phyloP scores from a whole-genome alignment of 2,797 vertebrate species.

The Gambelia wislizenii region DNA sequence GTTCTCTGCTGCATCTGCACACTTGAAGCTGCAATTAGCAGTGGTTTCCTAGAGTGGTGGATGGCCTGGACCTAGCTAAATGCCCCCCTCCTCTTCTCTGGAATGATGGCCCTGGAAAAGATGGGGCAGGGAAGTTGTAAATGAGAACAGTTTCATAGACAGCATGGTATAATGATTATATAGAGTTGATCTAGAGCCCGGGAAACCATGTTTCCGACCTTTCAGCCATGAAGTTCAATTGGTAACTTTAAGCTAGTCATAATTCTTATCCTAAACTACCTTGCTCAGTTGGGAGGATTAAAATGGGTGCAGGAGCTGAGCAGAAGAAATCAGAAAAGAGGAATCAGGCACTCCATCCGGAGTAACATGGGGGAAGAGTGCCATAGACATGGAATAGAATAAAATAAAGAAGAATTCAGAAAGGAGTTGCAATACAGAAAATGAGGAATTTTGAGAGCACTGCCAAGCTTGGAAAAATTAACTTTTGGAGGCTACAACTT shows the following conservation, averaged over 20 bases:
- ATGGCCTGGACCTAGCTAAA: background rate
- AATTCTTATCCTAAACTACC: background rate
- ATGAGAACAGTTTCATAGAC: background rate
- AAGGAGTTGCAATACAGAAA: background rate
- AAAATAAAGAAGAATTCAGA: constrained; percentile 4
- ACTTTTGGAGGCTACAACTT: background rate
- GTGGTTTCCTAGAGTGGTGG: background rate
- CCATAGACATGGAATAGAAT: background rate
- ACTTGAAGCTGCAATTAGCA: background rate
- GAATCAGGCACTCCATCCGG: too few species aligned
- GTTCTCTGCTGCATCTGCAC: background rate
- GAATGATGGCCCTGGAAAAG: background rate
- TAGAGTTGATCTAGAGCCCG: background rate
- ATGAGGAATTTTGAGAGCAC: background rate
- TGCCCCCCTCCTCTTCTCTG: background rate
- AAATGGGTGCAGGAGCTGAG: background rate
- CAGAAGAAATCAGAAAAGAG: too few species aligned
- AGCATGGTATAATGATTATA: background rate
- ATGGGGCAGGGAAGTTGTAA: background rate
- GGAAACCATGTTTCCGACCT: background rate
- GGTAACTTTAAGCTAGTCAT: background rate
- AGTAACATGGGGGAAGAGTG: background rate
- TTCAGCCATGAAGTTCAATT: background rate
- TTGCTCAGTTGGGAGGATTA: background rate
- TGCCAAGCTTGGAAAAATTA: background rate